Percentiles rank a stretch among this genome's conserved stretches.
Evolutionary conservation across 2,888 invertebrate species (phyloP).

Genomic region (Mantis religiosa): DNA sequence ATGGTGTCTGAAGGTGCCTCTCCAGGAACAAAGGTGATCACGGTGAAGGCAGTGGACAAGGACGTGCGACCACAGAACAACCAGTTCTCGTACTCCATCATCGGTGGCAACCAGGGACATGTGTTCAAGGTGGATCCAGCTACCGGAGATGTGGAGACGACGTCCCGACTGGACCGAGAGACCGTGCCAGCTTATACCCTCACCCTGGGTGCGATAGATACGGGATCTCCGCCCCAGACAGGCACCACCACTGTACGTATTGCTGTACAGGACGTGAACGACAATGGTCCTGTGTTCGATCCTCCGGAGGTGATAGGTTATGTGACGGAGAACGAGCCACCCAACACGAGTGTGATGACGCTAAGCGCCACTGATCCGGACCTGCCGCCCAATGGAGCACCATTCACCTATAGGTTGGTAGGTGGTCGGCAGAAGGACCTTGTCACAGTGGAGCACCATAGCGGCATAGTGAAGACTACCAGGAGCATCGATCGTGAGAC

Average conservation of each 20-base stretch:
- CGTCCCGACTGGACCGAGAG: slow-evolving; percentile 77
- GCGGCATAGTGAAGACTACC: slow-evolving; percentile 75
- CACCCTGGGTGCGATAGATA: slow-evolving; percentile 82
- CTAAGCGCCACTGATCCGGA: slow-evolving; percentile 87
- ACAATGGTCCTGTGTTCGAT: slow-evolving; percentile 84
- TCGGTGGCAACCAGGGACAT: slow-evolving; percentile 77
- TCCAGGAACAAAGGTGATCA: slow-evolving; percentile 68
- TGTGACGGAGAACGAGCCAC: slow-evolving; percentile 82
- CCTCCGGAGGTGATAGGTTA: slow-evolving; percentile 66
- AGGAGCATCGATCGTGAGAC: slow-evolving; percentile 77
- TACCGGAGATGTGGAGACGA: slow-evolving; percentile 72
- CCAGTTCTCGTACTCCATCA: slow-evolving; percentile 86
- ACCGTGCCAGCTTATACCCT: slow-evolving; percentile 68
- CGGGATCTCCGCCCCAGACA: slow-evolving; percentile 84
- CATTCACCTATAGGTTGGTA: slow-evolving; percentile 75
- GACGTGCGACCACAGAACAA: slow-evolving; percentile 88
- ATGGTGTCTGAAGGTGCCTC: slow-evolving; percentile 75
- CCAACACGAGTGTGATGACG: slow-evolving; percentile 76
- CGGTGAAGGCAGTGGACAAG: slow-evolving; percentile 84
- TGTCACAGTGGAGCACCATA: slow-evolving; percentile 73
- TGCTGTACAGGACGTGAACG: slow-evolving; percentile 81
- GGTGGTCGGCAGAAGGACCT: slow-evolving; percentile 74
- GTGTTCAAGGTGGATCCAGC: slow-evolving; percentile 85
- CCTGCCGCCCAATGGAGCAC: slow-evolving; percentile 84
- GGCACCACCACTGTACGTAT: slow-evolving; percentile 84